These are phyloP conservation scores for Ditylenchus weischeri DNA, from an alignment of 2,888 invertebrate species.

Conservation along the genomic window DNA sequence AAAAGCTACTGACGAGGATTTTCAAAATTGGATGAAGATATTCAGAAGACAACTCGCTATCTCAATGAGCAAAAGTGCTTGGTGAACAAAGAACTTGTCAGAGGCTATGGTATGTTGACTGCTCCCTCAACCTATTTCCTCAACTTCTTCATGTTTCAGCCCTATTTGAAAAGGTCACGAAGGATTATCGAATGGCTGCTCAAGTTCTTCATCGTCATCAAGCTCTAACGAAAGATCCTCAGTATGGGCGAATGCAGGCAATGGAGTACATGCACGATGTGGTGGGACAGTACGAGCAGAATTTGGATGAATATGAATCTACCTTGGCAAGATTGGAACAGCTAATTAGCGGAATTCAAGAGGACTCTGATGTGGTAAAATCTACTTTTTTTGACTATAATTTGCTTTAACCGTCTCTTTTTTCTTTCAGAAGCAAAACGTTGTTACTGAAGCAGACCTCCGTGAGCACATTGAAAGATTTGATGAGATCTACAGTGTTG, in stretches of 20 bases:
- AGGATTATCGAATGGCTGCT: constrained; percentile 20
- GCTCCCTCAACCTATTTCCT: background rate
- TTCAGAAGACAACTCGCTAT: background rate
- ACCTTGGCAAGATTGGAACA: background rate
- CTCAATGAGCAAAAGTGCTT: constrained; percentile 6
- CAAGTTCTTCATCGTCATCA: constrained; percentile 19
- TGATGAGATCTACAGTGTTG: constrained; percentile 25
- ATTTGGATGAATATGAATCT: background rate
- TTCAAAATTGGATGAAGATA: constrained; percentile 16
- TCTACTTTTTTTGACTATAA: no score
- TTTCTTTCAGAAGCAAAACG: background rate
- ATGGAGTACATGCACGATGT: constrained; percentile 24
- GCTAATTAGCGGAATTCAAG: background rate
- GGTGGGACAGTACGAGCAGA: constrained; percentile 8
- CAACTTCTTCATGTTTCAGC: constrained; percentile 4
- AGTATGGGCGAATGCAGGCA: constrained; percentile 17
- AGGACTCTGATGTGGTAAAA: no score
- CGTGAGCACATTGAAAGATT: constrained; percentile 25
- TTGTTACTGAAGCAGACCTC: constrained; percentile 14
- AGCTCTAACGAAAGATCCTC: constrained; percentile 13
- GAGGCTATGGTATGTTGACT: background rate
- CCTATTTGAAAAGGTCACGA: constrained; percentile 8
- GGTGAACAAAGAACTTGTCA: constrained; percentile 10
- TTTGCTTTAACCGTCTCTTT: background rate
- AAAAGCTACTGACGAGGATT: background rate